A percentile compares a stretch with the other conserved stretches of the same genome.
Conservation (phyloP, 2,888 invertebrate genomes). For the Phania funesta region DNA sequence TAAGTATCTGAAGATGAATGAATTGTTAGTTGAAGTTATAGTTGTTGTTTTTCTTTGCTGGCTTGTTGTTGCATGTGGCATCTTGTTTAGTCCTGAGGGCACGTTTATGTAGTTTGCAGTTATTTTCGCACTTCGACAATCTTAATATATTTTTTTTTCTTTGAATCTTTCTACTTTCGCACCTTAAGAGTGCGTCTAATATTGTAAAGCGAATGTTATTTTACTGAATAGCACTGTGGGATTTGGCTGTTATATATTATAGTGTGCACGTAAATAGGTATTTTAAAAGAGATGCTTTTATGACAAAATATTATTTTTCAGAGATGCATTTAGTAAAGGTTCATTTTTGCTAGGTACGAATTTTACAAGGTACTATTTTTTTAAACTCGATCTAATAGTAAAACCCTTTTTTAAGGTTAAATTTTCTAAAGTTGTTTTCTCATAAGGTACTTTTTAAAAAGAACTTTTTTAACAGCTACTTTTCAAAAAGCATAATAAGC, state of each 20-base stretch:
- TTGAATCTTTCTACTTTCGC: conserved; percentile 70
- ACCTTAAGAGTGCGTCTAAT: conserved; percentile 73
- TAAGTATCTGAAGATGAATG: conserved; percentile 63
- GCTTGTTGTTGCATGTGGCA: conserved; percentile 49
- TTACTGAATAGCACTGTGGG: conserved; percentile 33
- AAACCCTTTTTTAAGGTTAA: too few species aligned
- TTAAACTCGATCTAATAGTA: too few species aligned
- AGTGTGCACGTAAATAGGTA: too few species aligned
- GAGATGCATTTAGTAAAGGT: too few species aligned
- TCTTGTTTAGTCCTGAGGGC: conserved; percentile 58
- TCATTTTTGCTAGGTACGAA: too few species aligned
- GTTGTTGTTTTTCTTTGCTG: conserved; percentile 31
- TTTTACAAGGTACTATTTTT: too few species aligned
- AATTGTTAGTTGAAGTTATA: conserved; percentile 45
- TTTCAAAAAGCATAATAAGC: too few species aligned
- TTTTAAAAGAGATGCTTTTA: too few species aligned
- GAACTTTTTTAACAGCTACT: neutral
- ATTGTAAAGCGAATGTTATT: conserved; percentile 67
- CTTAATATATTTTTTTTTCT: conserved; percentile 59
- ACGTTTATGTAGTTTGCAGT: conserved; percentile 70
- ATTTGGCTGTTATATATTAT: too few species aligned
- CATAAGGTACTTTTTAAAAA: neutral
- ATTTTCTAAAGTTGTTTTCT: neutral
- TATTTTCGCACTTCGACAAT: conserved; percentile 79
- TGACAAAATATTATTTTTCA: too few species aligned